Base-by-base conservation (phyloP, 2,797 vertebrate genomes). In the Antennarius maculatus region DNA sequence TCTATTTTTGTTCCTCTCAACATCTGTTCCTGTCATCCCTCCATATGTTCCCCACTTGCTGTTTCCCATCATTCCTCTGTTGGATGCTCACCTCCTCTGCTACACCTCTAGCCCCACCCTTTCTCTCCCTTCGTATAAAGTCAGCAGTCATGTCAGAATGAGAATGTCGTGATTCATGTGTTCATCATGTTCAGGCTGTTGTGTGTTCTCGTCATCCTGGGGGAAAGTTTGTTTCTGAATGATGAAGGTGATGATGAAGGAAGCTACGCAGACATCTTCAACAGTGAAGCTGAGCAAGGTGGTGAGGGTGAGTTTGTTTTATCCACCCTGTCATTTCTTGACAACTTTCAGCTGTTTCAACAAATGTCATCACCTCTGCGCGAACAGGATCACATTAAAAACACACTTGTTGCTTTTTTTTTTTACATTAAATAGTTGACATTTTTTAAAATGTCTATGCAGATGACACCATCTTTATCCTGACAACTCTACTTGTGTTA, bases 81-180 rank as follows among this genome's bases (percentile, higher is more conserved):
- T 34, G 23, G 2, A 23, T 23, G 23, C 23, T 23, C 23, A 23
- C 23, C 23, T 70, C 67, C 56, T 29, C 67, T 39, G 37, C 61
- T 34, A 34, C 23, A 52, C 57, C 60, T 54, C 51, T 69, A 63
- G 62, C 61, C 60, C 73, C 74, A 59, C 74, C 84, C 81, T 72
- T 71, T 63, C 68, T 23, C 65, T 71, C 65, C 65, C 66, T 55
- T 52, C 23, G 7, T 91, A 90, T 85, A 91, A 90, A 50, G 71
- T 76, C 16, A 60, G 71, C 56, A 50, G 57, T 55, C 61, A 73
- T 57, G 74, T 57, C 80, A 83, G 73, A 78, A 48, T 76, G 61
- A 66, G 46, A 65, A 16, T 57, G 69, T 43, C 56, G 42, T 49
- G 52, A 88, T 90, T 90, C 61, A 39, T 52, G 65, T 51, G 66